Evolutionary conservation across 2,888 invertebrate genomes (phyloP), one percentile per base, ranked within the genome.

Genomic region (Cybosia mesomella): DNA sequence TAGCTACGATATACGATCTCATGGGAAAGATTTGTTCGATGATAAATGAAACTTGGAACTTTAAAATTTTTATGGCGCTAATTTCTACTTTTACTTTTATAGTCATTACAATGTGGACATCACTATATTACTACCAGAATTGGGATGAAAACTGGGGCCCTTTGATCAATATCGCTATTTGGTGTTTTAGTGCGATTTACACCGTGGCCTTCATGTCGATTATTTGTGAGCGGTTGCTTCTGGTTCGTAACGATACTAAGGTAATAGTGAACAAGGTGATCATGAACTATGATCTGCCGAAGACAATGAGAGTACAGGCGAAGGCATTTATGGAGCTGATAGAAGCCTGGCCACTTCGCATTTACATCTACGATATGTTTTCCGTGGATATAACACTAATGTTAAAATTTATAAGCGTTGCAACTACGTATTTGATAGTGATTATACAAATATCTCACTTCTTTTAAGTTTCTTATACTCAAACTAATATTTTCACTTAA

Each of bases 341-440:
- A n/a, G 88, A 91, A 34, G 86, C 89, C 0, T 92, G 91, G 90
- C 85, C 89, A 4, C 72, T 91, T n/a, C 76, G 79, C 0, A 81
- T 91, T 9, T 84, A 76, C 36, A 81, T 90, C 7, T 92, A 89
- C 65, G 88, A 91, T 64, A 89, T 93, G 89, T 90, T 92, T 72
- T 83, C 88, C 10, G 85, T 93, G 2, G 91, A 93, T 72, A 86
- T 92, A 22, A 89, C 89, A 2, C 74, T 93, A 9, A 87, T 92
- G 80, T 77, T 92, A 18, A 92, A 91, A 64, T 92, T 92, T 68
- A 86, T 92, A 53, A 92, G 90, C 72, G 88, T 92, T 10, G 87
- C 91, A 21, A 91, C 92, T 0, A 91, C 92, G 0, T 93, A 91
- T 75, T 85, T 92, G 62, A 91, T 93, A 78, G 85, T 92, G 24